Conservation (phyloP, 2,888 invertebrate genomes). For the Andrena fulva region DNA sequence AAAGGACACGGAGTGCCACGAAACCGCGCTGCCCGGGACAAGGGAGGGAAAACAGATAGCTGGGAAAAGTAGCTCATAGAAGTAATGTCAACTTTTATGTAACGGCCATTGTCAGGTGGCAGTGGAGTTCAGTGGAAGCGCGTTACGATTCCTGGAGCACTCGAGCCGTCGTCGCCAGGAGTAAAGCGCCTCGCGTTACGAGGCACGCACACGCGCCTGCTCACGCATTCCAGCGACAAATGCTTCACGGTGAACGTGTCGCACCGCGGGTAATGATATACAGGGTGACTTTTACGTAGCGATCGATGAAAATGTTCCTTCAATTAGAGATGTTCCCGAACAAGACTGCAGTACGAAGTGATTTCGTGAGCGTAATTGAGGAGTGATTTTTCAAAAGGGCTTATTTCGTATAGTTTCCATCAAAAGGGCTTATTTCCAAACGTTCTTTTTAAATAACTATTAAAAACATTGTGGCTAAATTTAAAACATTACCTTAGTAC, state of each 20-base stretch:
- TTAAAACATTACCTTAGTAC: no score
- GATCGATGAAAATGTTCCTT: no score
- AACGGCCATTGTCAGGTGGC: slow-evolving; percentile 62
- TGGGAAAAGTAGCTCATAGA: slow-evolving; percentile 57
- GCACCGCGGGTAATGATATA: background rate
- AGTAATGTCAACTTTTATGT: slow-evolving; percentile 65
- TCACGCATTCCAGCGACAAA: slow-evolving; percentile 16
- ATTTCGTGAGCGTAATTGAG: no score
- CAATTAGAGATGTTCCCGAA: no score
- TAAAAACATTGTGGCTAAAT: no score
- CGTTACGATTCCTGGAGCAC: slow-evolving; percentile 50
- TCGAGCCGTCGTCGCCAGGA: slow-evolving; percentile 31
- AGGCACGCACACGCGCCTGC: slow-evolving; percentile 20
- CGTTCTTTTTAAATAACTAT: no score
- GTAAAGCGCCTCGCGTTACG: slow-evolving; percentile 55
- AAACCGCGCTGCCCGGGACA: background rate
- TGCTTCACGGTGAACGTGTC: slow-evolving; percentile 16
- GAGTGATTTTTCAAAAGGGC: no score
- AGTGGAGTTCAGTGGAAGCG: slow-evolving; percentile 59
- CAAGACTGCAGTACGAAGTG: no score
- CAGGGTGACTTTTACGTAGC: background rate
- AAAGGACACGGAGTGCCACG: slow-evolving; percentile 8
- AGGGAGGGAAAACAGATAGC: slow-evolving; percentile 36
- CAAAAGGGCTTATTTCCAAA: no score
- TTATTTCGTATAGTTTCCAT: no score